Evolutionary conservation across 2,888 invertebrate genomes (phyloP), one percentile per base, ranked within the genome.

Genomic region (Macaria notata): DNA sequence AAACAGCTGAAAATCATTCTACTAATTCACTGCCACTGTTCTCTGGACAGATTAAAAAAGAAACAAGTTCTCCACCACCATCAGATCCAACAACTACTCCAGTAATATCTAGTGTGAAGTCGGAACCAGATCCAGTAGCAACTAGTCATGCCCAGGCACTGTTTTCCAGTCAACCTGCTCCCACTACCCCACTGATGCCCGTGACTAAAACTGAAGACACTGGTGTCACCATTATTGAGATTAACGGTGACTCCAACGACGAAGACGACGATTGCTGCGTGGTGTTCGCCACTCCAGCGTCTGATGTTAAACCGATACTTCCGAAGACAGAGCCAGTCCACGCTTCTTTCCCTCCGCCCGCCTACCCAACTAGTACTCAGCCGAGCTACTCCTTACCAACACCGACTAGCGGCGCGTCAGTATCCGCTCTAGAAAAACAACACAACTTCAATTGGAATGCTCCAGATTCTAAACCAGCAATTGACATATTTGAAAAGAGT

Each of bases 241-340:
- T 91, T 49, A 89, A 90, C 65, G 89, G 91, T 8, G 91, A 91
- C 68, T 89, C 89, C 0, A 86, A 88, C 63, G 90, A 90, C 44
- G 90, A 91, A 69, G 91, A 90, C 46, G 91, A 91, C 59, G 91
- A 91, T 66, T 90, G 90, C 57, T 91, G 91, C 59, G 90, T 91
- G 1, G 90, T 91, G 3, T 90, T 89, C 0, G 81, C 90, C 0
- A 90, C 89, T 1, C 90, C 89, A 0, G 88, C 90, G 3, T 82
- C 87, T 2, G 88, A 88, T 56, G 66, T 87, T 4, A 90, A 90
- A 62, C 89, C 90, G 2, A 54, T 88, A 46, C 70, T 88, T 36
- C 88, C 85, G 4, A 91, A 91, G 78, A 72, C 72, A 8, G 91
- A 91, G 73, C 59, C 72, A n/a, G 43, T 71, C 9, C 59, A 78